phyloP scores from a whole-genome alignment of 1,140 invertebrate species.

The Ostrea edulis region DNA sequence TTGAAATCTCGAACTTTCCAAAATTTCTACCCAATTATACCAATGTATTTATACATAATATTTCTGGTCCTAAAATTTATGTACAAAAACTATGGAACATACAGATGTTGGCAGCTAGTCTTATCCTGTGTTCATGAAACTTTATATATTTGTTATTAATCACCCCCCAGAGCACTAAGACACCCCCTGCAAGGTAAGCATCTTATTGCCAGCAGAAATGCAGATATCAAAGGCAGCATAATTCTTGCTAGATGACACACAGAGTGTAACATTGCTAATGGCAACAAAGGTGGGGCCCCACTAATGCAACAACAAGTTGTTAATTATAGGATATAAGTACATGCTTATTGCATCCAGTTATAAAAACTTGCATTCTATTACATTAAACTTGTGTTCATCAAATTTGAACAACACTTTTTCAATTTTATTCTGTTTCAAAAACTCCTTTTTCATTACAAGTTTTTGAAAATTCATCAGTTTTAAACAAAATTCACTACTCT shows the following conservation, averaged over 20 bases:
- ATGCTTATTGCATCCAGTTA: background rate
- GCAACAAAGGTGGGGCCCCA: background rate
- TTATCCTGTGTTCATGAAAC: no score
- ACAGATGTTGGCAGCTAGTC: no score
- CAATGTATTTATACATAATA: no score
- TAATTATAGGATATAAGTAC: background rate
- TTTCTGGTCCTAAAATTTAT: no score
- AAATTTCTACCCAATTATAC: no score
- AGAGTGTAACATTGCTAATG: background rate
- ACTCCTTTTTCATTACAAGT: no score
- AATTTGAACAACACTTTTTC: background rate
- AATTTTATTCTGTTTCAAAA: no score
- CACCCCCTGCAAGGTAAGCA: background rate
- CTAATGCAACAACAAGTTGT: background rate
- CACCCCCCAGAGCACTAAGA: background rate
- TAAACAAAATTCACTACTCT: no score
- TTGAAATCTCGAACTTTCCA: no score
- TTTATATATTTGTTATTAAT: background rate
- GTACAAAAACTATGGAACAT: no score
- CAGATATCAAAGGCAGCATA: background rate
- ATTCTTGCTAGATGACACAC: conserved; percentile 15
- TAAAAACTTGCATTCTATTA: background rate
- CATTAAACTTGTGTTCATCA: background rate
- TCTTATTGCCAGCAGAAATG: background rate
- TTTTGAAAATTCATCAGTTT: no score